phyloP scores from a whole-genome alignment of 1,140 invertebrate species.

The Calycopis cecrops region DNA sequence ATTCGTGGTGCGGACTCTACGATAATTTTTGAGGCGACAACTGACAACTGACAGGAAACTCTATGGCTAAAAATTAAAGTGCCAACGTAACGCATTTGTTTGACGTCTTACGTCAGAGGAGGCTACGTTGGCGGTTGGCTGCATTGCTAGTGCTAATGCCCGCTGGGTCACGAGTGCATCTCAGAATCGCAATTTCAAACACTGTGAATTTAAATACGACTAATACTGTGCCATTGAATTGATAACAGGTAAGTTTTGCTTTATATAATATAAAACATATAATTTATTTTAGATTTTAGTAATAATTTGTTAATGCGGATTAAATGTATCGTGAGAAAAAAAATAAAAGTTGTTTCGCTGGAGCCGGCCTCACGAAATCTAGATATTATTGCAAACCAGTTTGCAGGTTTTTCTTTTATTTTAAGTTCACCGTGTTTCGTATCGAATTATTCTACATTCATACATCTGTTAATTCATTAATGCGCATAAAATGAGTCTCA shows the following conservation, averaged over 20 bases:
- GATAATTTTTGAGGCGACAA: no score
- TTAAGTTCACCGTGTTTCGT: constrained; percentile 38
- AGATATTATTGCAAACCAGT: constrained; percentile 65
- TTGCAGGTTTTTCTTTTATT: constrained; percentile 47
- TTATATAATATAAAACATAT: constrained; percentile 20
- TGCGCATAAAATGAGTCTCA: not conserved
- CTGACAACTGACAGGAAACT: no score
- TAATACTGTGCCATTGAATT: constrained; percentile 36
- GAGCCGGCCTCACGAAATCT: constrained; percentile 48
- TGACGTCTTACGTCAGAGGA: constrained; percentile 30
- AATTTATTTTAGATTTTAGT: constrained; percentile 17
- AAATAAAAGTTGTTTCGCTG: constrained; percentile 37
- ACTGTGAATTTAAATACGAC: constrained; percentile 44
- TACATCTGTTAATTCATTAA: not conserved
- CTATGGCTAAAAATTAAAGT: no score
- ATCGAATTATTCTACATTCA: constrained; percentile 11
- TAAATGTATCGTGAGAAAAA: constrained; percentile 29
- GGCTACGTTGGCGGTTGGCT: constrained; percentile 33
- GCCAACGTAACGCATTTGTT: not conserved
- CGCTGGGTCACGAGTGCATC: constrained; percentile 56
- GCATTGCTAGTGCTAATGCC: constrained; percentile 56
- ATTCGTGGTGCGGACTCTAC: no score
- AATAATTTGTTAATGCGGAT: constrained; percentile 14
- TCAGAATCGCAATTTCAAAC: constrained; percentile 41
- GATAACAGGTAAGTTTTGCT: constrained; percentile 41